Base-by-base conservation (phyloP, 2,113 vertebrate species). In the Genyomyrus donnyi region DNA sequence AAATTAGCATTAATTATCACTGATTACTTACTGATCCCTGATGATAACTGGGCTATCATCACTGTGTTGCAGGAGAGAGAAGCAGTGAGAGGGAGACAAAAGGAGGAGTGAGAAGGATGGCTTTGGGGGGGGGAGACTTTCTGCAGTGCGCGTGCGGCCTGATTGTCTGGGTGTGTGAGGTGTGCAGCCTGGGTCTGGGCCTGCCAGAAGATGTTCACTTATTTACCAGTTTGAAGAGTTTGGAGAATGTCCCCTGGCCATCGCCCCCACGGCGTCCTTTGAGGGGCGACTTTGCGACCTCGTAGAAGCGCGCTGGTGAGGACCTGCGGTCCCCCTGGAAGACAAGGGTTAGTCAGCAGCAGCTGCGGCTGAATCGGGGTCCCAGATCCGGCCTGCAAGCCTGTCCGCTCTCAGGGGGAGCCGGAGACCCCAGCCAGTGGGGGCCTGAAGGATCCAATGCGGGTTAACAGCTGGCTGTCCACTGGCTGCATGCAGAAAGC, bases 181-280 rank as follows among this genome's bases (percentile, higher is more conserved):
- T 85, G 50, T 4, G 85, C 10, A 49, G 85, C 46, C 85, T 87
- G 49, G 27, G 10, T 87, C 45, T 87, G 45, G 17, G 87, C 53
- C 35, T 88, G 53, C 10, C 5, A n/a, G 87, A 8, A n/a, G 48
- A 24, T 42, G 56, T 53, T 42, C 35, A 17, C 56, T 83, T 93
- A 92, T 24, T 97, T 98, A 99, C 98, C 98, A 98, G 97, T 95
- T 97, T 99, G 97, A 99, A 99, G 96, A 99, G 97, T 96, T 92
- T 98, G 95, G 98, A 98, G 94, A 99, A 97, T 91, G 97, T 95
- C 90, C 98, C 96, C 95, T 98, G 97, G 93, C 97, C 97, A 45
- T 98, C 98, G 92, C 96, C 96, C 50, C 96, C 96, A 95, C 97
- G 98, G 94, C 98, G 96, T 91, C 96, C 97, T 96, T 91, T 93